Base-by-base conservation (phyloP, 1,140 invertebrate species). In the Drosophila varians region DNA sequence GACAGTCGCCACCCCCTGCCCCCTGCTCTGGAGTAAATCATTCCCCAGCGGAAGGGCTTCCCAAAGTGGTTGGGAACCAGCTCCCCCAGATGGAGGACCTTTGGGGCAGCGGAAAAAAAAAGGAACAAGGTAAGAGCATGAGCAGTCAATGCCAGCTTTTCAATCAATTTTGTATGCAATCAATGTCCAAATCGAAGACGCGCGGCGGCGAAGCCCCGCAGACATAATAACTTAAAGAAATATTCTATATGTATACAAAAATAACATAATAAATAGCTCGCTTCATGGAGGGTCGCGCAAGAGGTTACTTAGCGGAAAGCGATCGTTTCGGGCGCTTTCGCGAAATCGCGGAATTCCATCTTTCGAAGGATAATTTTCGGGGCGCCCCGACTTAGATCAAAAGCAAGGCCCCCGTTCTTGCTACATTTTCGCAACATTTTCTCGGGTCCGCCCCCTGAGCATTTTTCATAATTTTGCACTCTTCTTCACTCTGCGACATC, bases 101-200 rank as follows among this genome's bases (percentile, higher is more conserved):
- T 1, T n/a, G 25, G 46, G 21, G 11, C 9, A 9, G 9, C 11
- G n/a, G n/a, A 31, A 31, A 21, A 21, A 21, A n/a, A 16, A 7
- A 19, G n/a, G 26, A 11, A 11, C 19, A 36, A 62, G 60, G 60
- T 60, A 46, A n/a, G 54, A 31, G 28, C 28, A 31, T 31, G 42
- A 40, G 48, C 54, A 14, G 57, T 46, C 43, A 8, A 16, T 65
- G 55, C 58, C 76, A 55, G 61, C 72, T 73, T 76, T 86, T 80
- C 62, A 74, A 86, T 86, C 82, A 87, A 86, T 77, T 87, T 73
- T 40, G 77, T 86, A 87, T 86, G 82, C 82, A 86, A 86, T 87
- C 82, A 86, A 87, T 86, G 82, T 86, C 82, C 77, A 86, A 86
- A 77, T 86, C 82, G 82, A 74, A 76, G 73, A 76, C 57, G 65